These are phyloP conservation scores for Megatriorchis doriae DNA, from an alignment of 2,113 vertebrate genomes.

Conservation along the genomic window DNA sequence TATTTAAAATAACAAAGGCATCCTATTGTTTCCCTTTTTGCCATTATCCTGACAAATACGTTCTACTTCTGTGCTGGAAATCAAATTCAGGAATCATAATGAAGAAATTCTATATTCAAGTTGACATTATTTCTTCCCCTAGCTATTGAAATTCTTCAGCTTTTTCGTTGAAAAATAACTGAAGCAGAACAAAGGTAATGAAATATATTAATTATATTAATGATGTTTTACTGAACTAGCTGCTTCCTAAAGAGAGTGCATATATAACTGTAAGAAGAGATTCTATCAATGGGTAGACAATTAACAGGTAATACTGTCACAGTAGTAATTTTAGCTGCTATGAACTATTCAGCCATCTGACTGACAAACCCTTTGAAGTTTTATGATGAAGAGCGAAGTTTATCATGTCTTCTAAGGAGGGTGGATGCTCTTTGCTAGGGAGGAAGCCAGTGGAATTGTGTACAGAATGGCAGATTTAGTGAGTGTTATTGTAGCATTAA, in stretches of 20 bases:
- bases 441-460: background rate
- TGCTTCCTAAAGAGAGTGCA: constrained; percentile 57
- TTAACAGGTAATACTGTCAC: constrained; percentile 50
- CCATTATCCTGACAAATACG: constrained; percentile 54
- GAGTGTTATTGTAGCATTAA: background rate
- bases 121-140: constrained; percentile 56
- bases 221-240: constrained; percentile 70
- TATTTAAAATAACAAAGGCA: constrained; percentile 83
- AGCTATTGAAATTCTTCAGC: constrained; percentile 56
- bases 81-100: constrained; percentile 62
- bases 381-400: background rate
- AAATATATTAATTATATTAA: constrained; percentile 82
- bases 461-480: background rate
- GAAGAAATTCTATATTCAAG: constrained; percentile 47
- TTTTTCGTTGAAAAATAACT: constrained; percentile 59
- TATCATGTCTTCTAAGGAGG: background rate
- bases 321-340: constrained; percentile 37
- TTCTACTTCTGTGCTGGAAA: constrained; percentile 41
- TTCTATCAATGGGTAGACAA: constrained; percentile 24
- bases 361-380: background rate
- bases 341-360: constrained; percentile 30
- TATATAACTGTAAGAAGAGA: constrained; percentile 43
- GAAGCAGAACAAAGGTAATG: constrained; percentile 76
- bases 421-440: background rate
- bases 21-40: constrained; percentile 75